These are phyloP conservation scores for Aradophagus sp. DNA, from an alignment of 1,140 invertebrate genomes.

Conservation along the genomic window DNA sequence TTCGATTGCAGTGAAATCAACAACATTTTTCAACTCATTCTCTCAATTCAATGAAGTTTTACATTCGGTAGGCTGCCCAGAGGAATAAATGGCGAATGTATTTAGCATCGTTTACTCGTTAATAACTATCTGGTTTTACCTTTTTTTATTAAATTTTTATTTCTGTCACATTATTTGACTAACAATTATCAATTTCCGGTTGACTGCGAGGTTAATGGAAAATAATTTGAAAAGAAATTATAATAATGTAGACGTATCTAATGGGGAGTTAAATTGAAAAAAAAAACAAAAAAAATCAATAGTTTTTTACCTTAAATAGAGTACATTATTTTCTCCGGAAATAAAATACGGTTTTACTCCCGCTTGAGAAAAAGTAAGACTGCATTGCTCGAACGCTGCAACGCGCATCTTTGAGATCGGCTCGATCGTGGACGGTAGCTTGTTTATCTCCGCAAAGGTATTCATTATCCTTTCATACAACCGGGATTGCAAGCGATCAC, in stretches of 20 bases:
- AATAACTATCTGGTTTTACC: slow-evolving; percentile 5
- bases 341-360: too few relatives aligned
- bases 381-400: too few relatives aligned
- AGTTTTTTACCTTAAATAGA: too few relatives aligned
- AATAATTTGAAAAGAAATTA: too few relatives aligned
- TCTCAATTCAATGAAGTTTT: slow-evolving; percentile 32
- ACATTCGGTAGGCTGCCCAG: slow-evolving; percentile 1
- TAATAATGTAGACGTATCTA: too few relatives aligned
- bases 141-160: not conserved
- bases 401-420: not conserved
- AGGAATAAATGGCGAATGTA: slow-evolving; percentile 4
- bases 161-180: not conserved
- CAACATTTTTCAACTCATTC: slow-evolving; percentile 37
- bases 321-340: too few relatives aligned
- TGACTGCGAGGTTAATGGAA: too few relatives aligned
- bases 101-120: slow-evolving; percentile 4
- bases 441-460: slow-evolving; percentile 7
- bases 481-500: slow-evolving; percentile 15
- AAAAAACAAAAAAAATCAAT: too few relatives aligned
- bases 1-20: slow-evolving; percentile 18
- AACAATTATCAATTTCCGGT: too few relatives aligned
- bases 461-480: slow-evolving; percentile 23
- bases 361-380: too few relatives aligned
- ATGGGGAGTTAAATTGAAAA: too few relatives aligned
- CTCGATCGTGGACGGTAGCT: too few relatives aligned